Conservation (phyloP, 2,797 vertebrate genomes). For the Gastrophryne carolinensis region DNA sequence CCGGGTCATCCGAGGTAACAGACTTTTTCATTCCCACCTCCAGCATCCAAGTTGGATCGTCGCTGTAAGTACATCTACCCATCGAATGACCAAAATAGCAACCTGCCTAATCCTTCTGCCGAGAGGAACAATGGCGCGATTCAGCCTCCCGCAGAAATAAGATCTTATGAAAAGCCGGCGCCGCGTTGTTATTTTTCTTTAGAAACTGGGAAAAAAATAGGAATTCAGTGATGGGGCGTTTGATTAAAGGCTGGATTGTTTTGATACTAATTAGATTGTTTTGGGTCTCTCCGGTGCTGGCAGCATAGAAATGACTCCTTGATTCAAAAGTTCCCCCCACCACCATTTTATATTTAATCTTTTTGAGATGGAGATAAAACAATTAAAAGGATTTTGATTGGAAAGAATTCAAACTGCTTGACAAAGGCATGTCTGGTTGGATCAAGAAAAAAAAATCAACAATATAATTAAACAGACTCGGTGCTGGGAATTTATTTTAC, state of each 20-base stretch:
- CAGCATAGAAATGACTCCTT: constrained; percentile 52
- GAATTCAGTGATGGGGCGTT: constrained; percentile 72
- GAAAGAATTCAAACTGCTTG: constrained; percentile 10
- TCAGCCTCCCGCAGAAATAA: constrained; percentile 68
- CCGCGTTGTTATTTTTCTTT: constrained; percentile 73
- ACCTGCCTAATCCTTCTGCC: constrained; percentile 66
- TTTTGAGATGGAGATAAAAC: constrained; percentile 49
- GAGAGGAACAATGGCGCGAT: constrained; percentile 68
- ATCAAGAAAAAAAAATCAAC: constrained; percentile 18
- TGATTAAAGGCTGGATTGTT: constrained; percentile 70
- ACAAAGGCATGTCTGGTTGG: constrained; percentile 23
- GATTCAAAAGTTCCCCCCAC: constrained; percentile 58
- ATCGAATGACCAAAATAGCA: constrained; percentile 69
- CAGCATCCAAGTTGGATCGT: constrained; percentile 60
- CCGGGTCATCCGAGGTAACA: constrained; percentile 68
- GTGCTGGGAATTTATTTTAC: too few relatives aligned
- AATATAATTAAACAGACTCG: too few relatives aligned
- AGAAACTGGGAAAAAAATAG: constrained; percentile 71
- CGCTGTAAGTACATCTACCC: constrained; percentile 60
- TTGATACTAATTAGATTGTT: constrained; percentile 65
- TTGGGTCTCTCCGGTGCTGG: constrained; percentile 55
- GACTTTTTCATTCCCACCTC: constrained; percentile 59
- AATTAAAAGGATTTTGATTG: constrained; percentile 22
- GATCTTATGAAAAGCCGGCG: constrained; percentile 74
- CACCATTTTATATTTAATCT: constrained; percentile 44